These are phyloP conservation scores for Pygocentrus nattereri DNA, from an alignment of 2,797 vertebrate genomes.

Conservation along the genomic window DNA sequence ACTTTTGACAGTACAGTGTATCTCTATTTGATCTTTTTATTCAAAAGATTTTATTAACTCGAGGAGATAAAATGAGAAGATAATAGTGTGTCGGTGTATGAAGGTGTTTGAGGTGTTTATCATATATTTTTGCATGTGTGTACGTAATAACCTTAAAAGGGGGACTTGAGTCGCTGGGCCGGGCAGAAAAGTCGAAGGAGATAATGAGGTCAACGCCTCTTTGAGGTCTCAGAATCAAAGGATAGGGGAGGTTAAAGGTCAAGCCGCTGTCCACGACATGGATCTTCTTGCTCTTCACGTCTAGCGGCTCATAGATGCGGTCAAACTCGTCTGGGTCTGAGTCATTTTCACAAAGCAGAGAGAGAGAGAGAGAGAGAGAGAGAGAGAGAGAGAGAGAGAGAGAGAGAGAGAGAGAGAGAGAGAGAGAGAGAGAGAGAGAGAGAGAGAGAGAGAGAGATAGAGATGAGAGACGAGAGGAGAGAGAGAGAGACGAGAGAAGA, in stretches of 20 bases:
- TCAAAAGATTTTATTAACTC: no score
- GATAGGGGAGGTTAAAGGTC: conserved; percentile 96
- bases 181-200: conserved; percentile 97
- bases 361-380: no score
- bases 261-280: conserved; percentile 97
- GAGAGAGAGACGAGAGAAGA: no score
- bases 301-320: conserved; percentile 94
- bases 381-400: no score
- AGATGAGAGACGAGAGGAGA: no score
- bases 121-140: neutral
- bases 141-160: conserved; percentile 87
- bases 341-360: neutral
- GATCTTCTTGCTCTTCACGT: conserved; percentile 98
- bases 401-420: no score
- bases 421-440: no score
- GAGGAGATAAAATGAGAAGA: neutral
- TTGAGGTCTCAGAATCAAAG: conserved; percentile 91
- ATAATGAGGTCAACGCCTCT: conserved; percentile 93
- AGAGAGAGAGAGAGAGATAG: no score
- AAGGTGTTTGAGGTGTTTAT: neutral
- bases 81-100: neutral
- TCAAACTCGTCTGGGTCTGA: conserved; percentile 97
- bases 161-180: conserved; percentile 95
- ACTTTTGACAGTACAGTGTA: no score
- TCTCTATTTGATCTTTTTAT: neutral